Evolutionary conservation across 2,797 vertebrate species (phyloP), one percentile per base, ranked within the genome.

Genomic region (Xiphorhynchus erythropygius): DNA sequence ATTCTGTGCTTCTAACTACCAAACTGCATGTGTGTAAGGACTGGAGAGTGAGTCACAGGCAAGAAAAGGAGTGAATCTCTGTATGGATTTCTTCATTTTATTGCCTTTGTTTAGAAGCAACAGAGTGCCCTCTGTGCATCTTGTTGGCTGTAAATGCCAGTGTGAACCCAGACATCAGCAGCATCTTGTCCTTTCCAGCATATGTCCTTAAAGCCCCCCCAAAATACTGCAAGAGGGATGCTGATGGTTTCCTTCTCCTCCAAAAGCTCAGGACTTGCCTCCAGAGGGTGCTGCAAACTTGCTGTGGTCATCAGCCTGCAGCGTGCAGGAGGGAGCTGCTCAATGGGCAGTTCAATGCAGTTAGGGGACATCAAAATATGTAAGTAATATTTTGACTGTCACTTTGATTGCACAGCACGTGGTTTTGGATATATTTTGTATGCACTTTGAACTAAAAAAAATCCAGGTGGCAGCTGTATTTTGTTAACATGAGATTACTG

Each of bases 281-380:
- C 77, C 93, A 97, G 97, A 96, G 96, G 96, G 96, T 96, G 94
- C 93, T 97, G 87, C 86, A 44, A 96, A 93, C 96, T 89, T 96
- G 89, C 94, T 75, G 60, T 81, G 68, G 64, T 59, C 84, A 63
- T 79, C 84, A 23, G 25, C 32, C 4, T 2, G 5, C 1, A 2
- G 5, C 10, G 10, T 77, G 47, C 39, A 2, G 50, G 42, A 53
- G 53, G 55, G 75, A 85, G 53, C 68, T 50, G 39, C 80, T 78
- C 64, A 10, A 1, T 46, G 85, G 76, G 32, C 50, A 6, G 74
- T 76, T 80, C 42, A 2, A 24, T 42, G 70, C 24, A 2, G 6
- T 55, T 47, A 83, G 57, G 49, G 55, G n/a, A 49, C 50, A 19
- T 35, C 19, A 30, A 92, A 74, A 69, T 39, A 68, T 30, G 47